These are phyloP conservation scores for Bugulina stolonifera DNA, from an alignment of 2,888 invertebrate genomes.

Conservation along the genomic window DNA sequence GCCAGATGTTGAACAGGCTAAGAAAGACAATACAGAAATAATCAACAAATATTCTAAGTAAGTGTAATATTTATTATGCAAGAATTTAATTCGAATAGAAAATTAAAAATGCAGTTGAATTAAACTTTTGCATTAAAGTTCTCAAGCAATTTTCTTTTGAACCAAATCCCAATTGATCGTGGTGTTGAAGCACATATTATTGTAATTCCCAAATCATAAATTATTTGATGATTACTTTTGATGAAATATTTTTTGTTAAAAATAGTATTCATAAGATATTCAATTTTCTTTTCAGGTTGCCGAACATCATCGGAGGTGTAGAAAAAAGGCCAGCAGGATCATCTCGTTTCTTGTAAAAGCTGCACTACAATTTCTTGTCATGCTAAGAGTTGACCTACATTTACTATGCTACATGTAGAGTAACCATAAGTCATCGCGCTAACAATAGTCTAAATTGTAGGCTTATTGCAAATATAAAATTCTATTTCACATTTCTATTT, in stretches of 20 bases:
- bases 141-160: too few relatives aligned
- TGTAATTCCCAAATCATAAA: too few relatives aligned
- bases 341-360: background rate
- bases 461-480: too few relatives aligned
- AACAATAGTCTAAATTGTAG: too few relatives aligned
- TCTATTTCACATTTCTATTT: background rate
- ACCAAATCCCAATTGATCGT: too few relatives aligned
- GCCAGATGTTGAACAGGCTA: slow-evolving; percentile 32
- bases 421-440: too few relatives aligned
- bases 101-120: too few relatives aligned
- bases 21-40: slow-evolving; percentile 34
- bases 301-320: slow-evolving; percentile 8
- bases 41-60: slow-evolving; percentile 18
- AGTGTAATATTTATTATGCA: background rate
- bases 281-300: background rate
- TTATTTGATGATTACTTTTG: too few relatives aligned
- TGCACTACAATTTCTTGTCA: too few relatives aligned
- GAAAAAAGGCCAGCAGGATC: slow-evolving; percentile 17
- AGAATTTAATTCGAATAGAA: background rate
- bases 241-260: background rate
- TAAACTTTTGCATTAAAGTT: background rate
- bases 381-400: too few relatives aligned
- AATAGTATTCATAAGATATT: background rate
- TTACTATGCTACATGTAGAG: too few relatives aligned
- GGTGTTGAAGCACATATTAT: too few relatives aligned